phyloP scores from a whole-genome alignment of 2,888 invertebrate genomes.

The Odontocolon sp. region DNA sequence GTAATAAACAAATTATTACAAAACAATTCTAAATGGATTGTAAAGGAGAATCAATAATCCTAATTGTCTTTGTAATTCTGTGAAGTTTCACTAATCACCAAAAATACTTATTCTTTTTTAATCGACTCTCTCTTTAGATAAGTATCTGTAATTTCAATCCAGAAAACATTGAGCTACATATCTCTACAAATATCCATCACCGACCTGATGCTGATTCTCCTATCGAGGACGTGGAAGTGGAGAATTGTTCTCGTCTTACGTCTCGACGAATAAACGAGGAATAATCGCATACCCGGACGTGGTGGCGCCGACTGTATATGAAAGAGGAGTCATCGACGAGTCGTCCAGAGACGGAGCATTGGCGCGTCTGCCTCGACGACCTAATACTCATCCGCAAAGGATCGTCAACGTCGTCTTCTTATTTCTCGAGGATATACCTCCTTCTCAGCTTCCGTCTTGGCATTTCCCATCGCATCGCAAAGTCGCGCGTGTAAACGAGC shows the following conservation, averaged over 20 bases:
- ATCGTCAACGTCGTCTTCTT: not conserved
- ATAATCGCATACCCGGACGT: not conserved
- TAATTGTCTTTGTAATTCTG: too few relatives aligned
- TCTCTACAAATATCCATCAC: not conserved
- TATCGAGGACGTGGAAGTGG: not conserved
- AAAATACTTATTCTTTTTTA: too few relatives aligned
- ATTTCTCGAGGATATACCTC: not conserved
- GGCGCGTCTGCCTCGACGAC: not conserved
- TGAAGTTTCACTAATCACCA: too few relatives aligned
- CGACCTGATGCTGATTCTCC: not conserved
- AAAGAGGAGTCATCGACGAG: slow-evolving; percentile 1
- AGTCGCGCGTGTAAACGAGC: slow-evolving; percentile 57
- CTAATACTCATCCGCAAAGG: not conserved
- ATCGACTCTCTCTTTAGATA: too few relatives aligned
- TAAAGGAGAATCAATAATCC: too few relatives aligned
- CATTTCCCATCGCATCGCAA: slow-evolving; percentile 30
- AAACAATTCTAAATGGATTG: too few relatives aligned
- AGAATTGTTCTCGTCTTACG: not conserved
- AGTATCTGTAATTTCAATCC: too few relatives aligned
- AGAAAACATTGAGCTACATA: not conserved
- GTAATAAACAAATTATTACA: too few relatives aligned
- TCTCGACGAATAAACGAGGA: not conserved
- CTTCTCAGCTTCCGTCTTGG: not conserved
- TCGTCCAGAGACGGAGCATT: not conserved
- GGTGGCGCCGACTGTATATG: not conserved